Percentiles rank a stretch among this genome's conserved stretches.
These are phyloP conservation scores for Micrastur ruficollis DNA, from an alignment of 2,797 vertebrate species.

Conservation along the genomic window DNA sequence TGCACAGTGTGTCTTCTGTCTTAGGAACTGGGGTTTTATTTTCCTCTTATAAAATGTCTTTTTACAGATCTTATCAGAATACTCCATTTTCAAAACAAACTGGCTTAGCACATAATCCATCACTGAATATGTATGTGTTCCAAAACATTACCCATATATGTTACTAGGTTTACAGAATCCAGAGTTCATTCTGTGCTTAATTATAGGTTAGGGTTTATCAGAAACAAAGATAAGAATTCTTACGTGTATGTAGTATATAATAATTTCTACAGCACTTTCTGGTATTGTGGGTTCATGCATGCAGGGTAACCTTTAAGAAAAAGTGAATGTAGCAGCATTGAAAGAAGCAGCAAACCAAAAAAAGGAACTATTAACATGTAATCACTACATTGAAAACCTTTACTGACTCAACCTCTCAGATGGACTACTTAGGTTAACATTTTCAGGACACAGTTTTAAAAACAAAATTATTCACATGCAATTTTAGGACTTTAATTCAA, in stretches of 20 bases:
- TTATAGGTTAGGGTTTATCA: not conserved
- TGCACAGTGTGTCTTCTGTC: not conserved
- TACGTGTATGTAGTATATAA: not conserved
- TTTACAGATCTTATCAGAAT: not conserved
- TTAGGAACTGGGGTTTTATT: not conserved
- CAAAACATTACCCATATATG: not conserved
- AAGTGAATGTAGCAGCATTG: not conserved
- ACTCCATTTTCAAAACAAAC: not conserved
- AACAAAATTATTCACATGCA: not conserved
- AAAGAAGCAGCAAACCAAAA: not conserved
- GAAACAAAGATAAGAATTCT: not conserved
- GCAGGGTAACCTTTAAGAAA: not conserved
- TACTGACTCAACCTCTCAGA: not conserved
- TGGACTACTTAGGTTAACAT: not conserved
- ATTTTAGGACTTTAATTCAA: not conserved
- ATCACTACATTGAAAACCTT: not conserved
- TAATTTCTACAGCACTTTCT: not conserved
- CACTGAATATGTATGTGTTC: not conserved
- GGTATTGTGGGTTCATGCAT: not conserved
- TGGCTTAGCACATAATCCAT: not conserved
- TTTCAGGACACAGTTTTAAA: not conserved
- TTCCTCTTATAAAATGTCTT: not conserved
- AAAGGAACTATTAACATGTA: not conserved
- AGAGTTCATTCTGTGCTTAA: not conserved
- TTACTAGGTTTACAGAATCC: not conserved